Evolutionary conservation across 2,888 invertebrate genomes (phyloP).

Genomic region (Caenorhabditis sp.): DNA sequence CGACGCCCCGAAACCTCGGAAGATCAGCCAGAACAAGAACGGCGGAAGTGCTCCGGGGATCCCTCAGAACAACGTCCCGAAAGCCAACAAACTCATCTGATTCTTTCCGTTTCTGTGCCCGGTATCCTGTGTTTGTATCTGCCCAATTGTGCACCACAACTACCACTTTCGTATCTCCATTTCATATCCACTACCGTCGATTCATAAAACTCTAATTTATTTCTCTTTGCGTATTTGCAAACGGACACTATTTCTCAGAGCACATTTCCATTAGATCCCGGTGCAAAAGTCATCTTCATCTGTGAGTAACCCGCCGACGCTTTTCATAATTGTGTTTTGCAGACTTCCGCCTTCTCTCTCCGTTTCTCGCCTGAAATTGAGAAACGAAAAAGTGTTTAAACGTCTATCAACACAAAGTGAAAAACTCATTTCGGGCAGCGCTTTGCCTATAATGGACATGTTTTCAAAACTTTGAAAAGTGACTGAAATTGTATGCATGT

Average conservation of each 20-base stretch:
- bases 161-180: constrained; percentile 4
- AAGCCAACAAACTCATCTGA: constrained; percentile 44
- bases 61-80: constrained; percentile 10
- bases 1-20: constrained; percentile 23
- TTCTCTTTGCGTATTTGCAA: neutral
- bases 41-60: constrained; percentile 8
- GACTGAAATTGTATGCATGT: too few species aligned
- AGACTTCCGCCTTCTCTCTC: neutral
- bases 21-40: constrained; percentile 41
- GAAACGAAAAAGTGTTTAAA: neutral
- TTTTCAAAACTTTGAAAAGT: neutral
- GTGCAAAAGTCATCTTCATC: constrained; percentile 11
- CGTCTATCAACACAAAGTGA: neutral
- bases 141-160: neutral
- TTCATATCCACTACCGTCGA: constrained; percentile 1
- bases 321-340: neutral
- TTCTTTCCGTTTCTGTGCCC: constrained; percentile 2
- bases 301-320: neutral
- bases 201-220: constrained; percentile 11
- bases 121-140: neutral
- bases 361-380: neutral
- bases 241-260: neutral
- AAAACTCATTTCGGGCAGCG: neutral
- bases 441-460: constrained; percentile 7
- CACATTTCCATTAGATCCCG: neutral